Evolutionary conservation across 2,888 invertebrate genomes (phyloP).

Genomic region (Lordiphosa fenestrarum): DNA sequence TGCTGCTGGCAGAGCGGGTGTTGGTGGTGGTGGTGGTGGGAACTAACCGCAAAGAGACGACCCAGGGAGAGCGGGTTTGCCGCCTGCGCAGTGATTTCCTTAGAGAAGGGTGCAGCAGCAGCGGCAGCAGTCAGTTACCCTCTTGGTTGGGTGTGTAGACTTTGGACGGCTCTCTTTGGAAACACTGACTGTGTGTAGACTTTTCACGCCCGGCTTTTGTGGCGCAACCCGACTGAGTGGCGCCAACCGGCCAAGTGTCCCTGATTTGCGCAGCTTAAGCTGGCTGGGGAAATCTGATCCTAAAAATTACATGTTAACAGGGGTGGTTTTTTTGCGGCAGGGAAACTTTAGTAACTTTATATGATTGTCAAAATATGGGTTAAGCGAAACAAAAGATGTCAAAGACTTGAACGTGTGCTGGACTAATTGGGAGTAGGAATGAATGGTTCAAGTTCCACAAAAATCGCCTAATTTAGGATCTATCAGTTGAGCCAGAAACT

Average conservation of each 20-base stretch:
- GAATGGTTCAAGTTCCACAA: too few relatives aligned
- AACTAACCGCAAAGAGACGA: slow-evolving; percentile 14
- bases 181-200: slow-evolving; percentile 30
- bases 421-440: too few relatives aligned
- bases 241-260: slow-evolving; percentile 47
- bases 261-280: slow-evolving; percentile 53
- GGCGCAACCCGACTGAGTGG: slow-evolving; percentile 39
- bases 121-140: slow-evolving; percentile 39
- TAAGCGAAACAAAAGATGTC: too few relatives aligned
- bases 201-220: slow-evolving; percentile 29
- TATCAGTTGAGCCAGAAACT: too few relatives aligned
- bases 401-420: too few relatives aligned
- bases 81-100: slow-evolving; percentile 50
- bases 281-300: slow-evolving; percentile 14
- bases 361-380: too few relatives aligned
- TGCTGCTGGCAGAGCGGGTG: slow-evolving; percentile 1
- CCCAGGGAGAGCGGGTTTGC: slow-evolving; percentile 10
- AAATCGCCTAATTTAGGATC: too few relatives aligned
- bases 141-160: not conserved
- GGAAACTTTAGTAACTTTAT: too few relatives aligned
- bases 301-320: slow-evolving; percentile 1
- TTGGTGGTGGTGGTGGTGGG: slow-evolving; percentile 8
- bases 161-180: not conserved
- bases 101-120: slow-evolving; percentile 54
- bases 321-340: too few relatives aligned